Evolutionary conservation across 2,888 invertebrate genomes (phyloP), one percentile per base, ranked within the genome.

Genomic region (Pycnomerus fuliginosus): DNA sequence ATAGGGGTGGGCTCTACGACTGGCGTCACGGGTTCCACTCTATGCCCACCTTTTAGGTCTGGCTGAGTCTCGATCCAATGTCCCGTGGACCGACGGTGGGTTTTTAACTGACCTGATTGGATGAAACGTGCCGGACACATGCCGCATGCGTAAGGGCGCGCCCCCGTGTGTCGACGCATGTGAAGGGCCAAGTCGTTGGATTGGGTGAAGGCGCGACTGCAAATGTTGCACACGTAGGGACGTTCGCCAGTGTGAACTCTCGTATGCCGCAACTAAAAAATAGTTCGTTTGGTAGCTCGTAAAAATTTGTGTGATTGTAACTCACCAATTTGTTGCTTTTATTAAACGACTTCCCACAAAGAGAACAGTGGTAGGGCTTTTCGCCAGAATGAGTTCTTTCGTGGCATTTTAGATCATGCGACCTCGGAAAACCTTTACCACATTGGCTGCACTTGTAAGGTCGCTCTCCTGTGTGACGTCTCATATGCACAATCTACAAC

Each of bases 151-250:
- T 82, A 83, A 0, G 83, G 83, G 20, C 82, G 75, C 44, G 82
- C 80, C 1, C 85, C 85, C 0, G 85, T 85, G 61, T 85, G 85
- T 0, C 85, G 73, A 0, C 85, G 76, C 57, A 85, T 79, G 62
- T 85, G 85, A 10, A 85, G 64, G 0, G 83, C 83, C 32, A 85
- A 70, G 60, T 85, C 85, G 64, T 85, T 85, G 34, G 84, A 85
- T 66, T 85, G 85, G 0, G 84, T 82, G 64, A 85, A 85, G 1
- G 70, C 73, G 10, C 72, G 61, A 8, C 69, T 68, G 47, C 73
- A 73, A 24, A 72, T 64, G 44, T 67, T 71, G 53, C 72, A 73
- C 1, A 71, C 72, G 50, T 73, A 73, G 0, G 73, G 73, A 4
- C 73, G 65, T 55, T 73, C 73, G 0, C 73, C 73, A 1, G 73